These are phyloP conservation scores for Pipistrellus pygmaeus DNA, from an alignment of 2,797 vertebrate genomes.

Conservation along the genomic window DNA sequence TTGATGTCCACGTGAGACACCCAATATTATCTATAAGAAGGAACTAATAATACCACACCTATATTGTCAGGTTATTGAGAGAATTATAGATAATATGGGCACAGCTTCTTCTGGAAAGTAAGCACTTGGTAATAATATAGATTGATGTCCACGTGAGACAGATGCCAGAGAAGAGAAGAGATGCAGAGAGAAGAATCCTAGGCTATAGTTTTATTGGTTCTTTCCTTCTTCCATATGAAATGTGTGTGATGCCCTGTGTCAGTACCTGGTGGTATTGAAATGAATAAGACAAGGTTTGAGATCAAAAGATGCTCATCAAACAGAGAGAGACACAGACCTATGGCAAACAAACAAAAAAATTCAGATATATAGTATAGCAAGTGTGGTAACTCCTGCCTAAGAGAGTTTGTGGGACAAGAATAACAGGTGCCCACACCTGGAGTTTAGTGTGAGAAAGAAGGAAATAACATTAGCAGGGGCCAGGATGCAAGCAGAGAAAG, in stretches of 20 bases:
- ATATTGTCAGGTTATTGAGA: background rate
- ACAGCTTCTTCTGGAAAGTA: background rate
- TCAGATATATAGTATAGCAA: background rate
- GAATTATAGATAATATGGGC: background rate
- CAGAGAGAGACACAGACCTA: background rate
- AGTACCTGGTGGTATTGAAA: background rate
- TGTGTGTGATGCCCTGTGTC: background rate
- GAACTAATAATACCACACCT: background rate
- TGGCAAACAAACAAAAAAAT: background rate
- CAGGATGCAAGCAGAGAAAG: background rate
- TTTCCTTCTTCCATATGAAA: background rate
- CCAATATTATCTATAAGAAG: background rate
- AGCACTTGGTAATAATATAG: background rate
- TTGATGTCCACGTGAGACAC: too few relatives aligned
- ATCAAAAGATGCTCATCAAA: background rate
- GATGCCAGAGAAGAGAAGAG: background rate
- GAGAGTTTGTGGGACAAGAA: background rate
- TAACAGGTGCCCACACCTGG: too few relatives aligned
- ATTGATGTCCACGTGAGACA: too few relatives aligned
- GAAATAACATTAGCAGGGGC: background rate
- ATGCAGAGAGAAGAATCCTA: background rate
- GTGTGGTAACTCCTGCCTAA: background rate
- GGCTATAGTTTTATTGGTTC: background rate
- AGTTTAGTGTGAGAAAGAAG: rapidly evolving
- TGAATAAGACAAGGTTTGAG: background rate